Percentiles rank a stretch among this genome's conserved stretches.
phyloP scores from a whole-genome alignment of 1,140 invertebrate genomes.

The Dreissena polymorpha region DNA sequence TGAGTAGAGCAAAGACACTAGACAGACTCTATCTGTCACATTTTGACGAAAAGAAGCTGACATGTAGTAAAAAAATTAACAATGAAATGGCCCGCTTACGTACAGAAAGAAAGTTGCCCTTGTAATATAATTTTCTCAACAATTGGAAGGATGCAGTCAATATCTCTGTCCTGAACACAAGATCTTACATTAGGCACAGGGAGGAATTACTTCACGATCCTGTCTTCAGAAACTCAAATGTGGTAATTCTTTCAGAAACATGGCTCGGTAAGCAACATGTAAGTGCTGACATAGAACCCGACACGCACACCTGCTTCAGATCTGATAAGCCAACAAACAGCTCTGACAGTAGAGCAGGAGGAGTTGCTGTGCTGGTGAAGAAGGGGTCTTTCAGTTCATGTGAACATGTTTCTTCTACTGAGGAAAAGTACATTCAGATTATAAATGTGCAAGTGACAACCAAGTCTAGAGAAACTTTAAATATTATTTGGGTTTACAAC shows the following conservation, averaged over 20 bases:
- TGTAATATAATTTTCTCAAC: neutral
- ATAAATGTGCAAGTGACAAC: no score
- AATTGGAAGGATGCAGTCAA: neutral
- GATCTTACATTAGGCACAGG: neutral
- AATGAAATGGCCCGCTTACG: neutral
- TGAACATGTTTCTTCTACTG: no score
- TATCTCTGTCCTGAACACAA: conserved; percentile 9
- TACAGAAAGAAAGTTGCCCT: neutral
- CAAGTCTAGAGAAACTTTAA: no score
- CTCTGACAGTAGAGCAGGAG: neutral
- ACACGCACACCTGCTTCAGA: neutral
- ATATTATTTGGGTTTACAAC: no score
- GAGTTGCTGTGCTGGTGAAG: neutral
- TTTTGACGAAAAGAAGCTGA: conserved; percentile 1
- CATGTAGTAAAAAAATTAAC: neutral
- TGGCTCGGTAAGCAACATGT: neutral
- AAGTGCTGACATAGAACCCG: neutral
- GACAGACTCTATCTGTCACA: neutral
- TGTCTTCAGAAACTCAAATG: neutral
- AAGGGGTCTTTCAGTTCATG: no score
- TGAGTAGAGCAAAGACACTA: conserved; percentile 27
- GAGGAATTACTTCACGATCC: conserved; percentile 5
- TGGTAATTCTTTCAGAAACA: conserved; percentile 28
- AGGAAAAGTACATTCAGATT: no score
- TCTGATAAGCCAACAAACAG: neutral